A percentile compares a stretch with the other conserved stretches of the same genome.
Evolutionary conservation across 1,140 invertebrate species (phyloP).

Genomic region (Streblospio benedicti): DNA sequence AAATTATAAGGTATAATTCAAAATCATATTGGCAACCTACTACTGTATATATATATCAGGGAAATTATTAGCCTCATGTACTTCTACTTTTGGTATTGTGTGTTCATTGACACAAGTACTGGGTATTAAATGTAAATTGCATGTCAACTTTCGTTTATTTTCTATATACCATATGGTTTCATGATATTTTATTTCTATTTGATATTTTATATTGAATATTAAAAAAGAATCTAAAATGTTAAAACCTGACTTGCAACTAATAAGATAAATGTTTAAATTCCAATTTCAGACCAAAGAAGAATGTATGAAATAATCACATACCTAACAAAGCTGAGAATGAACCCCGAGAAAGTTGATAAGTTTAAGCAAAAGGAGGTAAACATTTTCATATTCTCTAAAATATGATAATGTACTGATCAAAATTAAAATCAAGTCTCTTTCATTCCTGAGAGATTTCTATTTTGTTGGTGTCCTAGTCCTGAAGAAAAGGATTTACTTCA

Average conservation of each 20-base stretch:
- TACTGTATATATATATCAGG: neutral
- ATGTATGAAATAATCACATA: conserved; percentile 41
- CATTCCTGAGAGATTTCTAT: no score
- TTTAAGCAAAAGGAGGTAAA: conserved; percentile 38
- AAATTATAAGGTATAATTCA: neutral
- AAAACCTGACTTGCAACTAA: neutral
- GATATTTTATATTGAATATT: neutral
- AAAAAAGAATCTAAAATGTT: neutral
- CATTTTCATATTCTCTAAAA: neutral
- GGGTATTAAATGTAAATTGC: neutral
- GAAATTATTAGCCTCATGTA: neutral
- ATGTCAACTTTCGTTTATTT: neutral
- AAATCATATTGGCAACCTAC: neutral
- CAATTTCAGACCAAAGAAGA: conserved; percentile 34
- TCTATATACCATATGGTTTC: neutral
- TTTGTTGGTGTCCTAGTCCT: no score
- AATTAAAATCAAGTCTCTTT: conserved; percentile 7
- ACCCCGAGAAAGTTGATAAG: conserved; percentile 38
- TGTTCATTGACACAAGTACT: neutral
- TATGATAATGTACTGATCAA: neutral
- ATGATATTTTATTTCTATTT: neutral
- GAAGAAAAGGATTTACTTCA: no score
- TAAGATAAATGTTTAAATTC: neutral
- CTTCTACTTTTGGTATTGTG: neutral
- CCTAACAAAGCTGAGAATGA: conserved; percentile 37